Conservation (phyloP, 2,113 vertebrate genomes). For the Peromyscus leucopus region DNA sequence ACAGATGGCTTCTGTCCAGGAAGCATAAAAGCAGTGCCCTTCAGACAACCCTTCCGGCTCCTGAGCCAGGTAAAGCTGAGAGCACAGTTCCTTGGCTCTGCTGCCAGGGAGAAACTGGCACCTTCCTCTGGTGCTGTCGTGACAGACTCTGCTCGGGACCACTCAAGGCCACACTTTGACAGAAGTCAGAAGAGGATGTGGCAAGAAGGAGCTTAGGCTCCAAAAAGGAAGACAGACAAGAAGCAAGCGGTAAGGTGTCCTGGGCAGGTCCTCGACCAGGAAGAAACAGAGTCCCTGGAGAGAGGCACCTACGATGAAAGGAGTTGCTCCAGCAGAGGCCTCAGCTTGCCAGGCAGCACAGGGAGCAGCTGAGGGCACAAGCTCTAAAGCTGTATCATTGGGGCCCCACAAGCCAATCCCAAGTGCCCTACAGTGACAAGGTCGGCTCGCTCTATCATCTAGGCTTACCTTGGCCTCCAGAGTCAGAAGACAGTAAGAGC, state of each 20-base stretch:
- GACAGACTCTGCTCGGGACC: neutral
- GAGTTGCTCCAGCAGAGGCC: neutral
- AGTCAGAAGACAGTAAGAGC: neutral
- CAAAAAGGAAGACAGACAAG: neutral
- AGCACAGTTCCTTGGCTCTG: neutral
- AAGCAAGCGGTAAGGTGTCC: neutral
- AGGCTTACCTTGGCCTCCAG: neutral
- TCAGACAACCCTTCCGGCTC: neutral
- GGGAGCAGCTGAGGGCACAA: neutral
- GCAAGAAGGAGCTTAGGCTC: too few species aligned
- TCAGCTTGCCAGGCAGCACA: neutral
- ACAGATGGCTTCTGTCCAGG: conserved; percentile 46
- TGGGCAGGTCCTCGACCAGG: neutral
- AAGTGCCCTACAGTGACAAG: accelerated
- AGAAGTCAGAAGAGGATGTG: neutral
- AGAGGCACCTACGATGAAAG: neutral
- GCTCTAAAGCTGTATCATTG: accelerated
- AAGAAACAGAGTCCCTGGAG: neutral
- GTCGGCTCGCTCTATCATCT: neutral
- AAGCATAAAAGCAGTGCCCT: too few species aligned
- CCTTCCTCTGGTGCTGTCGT: neutral
- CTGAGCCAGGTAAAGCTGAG: neutral
- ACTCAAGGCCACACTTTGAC: neutral
- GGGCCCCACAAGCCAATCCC: accelerated
- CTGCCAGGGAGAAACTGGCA: neutral